Conservation (phyloP, 23 tunicate species). For the Ciona savignyi region DNA sequence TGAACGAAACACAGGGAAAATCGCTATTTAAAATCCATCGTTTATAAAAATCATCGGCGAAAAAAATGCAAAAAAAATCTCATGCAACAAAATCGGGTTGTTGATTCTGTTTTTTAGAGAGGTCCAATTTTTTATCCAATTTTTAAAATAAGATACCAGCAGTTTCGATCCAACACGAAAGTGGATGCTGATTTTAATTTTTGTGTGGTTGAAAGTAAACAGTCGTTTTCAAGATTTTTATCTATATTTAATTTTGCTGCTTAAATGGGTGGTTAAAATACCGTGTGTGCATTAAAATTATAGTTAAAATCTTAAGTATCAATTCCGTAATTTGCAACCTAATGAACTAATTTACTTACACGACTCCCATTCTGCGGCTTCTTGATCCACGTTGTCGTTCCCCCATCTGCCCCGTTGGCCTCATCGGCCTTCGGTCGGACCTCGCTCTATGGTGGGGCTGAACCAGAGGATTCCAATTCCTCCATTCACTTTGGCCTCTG, state of each 20-base stretch:
- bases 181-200: too few species aligned
- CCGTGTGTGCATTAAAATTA: background rate
- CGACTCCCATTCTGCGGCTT: constrained; percentile 9
- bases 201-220: background rate
- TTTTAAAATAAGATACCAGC: too few species aligned
- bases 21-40: too few species aligned
- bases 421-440: background rate
- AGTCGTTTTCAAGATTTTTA: background rate
- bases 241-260: too few species aligned
- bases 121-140: too few species aligned
- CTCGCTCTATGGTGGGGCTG: background rate
- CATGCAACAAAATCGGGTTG: too few species aligned
- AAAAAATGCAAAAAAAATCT: too few species aligned
- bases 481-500: background rate
- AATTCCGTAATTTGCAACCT: background rate
- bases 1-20: too few species aligned
- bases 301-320: background rate
- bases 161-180: background rate
- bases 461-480: background rate
- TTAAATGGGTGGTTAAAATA: background rate
- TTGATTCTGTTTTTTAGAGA: too few species aligned
- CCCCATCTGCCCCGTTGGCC: background rate
- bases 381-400: constrained; percentile 1
- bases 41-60: too few species aligned
- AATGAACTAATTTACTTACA: background rate